A percentile compares a stretch with the other conserved stretches of the same genome.
Conservation (phyloP, 2,113 vertebrate species). For the Tringa solitaria region DNA sequence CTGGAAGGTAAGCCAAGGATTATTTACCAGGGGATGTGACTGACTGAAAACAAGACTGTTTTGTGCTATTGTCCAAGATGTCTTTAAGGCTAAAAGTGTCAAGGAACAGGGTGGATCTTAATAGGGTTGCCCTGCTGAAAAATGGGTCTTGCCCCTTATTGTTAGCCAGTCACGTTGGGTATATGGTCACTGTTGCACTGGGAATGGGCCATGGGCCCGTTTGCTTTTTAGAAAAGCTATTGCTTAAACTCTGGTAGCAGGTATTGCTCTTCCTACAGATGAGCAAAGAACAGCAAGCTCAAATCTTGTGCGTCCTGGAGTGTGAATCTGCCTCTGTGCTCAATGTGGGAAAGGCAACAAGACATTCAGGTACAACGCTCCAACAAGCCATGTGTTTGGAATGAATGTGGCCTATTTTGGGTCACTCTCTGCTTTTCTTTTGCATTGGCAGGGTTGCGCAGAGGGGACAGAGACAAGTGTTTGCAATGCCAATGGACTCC, state of each 20-base stretch:
- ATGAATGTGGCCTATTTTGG: not conserved
- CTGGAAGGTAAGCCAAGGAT: constrained; percentile 1
- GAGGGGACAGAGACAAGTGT: not conserved
- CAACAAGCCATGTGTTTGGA: not conserved
- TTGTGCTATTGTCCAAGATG: not conserved
- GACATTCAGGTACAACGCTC: not conserved
- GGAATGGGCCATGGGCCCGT: not conserved
- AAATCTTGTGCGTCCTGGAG: not conserved
- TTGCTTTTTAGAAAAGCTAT: not conserved
- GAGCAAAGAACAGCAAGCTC: not conserved
- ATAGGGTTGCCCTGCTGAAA: not conserved
- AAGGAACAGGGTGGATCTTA: not conserved
- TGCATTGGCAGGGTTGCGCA: not conserved
- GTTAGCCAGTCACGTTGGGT: not conserved
- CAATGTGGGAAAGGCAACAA: not conserved
- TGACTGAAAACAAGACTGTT: not conserved
- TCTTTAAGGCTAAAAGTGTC: not conserved
- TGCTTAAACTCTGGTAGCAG: not conserved
- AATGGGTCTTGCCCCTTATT: not conserved
- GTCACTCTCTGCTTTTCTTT: not conserved
- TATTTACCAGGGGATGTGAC: not conserved
- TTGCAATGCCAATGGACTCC: not conserved
- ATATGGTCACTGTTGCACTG: not conserved
- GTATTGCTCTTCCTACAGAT: not conserved
- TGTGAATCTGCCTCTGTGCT: not conserved